phyloP scores from a whole-genome alignment of 2,113 vertebrate species.

The Dasyprocta punctata region DNA sequence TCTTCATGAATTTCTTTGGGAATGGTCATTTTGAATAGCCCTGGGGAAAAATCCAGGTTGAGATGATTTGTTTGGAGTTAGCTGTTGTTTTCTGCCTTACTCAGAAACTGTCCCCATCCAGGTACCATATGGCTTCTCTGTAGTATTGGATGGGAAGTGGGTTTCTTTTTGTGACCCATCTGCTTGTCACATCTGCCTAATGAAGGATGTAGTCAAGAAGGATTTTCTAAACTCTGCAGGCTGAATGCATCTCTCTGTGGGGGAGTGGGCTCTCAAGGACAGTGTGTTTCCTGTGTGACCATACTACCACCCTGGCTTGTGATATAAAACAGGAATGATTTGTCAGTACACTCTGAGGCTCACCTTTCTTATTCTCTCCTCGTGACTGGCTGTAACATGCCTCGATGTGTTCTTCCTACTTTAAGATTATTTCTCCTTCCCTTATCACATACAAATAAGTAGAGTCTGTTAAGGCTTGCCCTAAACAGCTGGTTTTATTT shows the following conservation, averaged over 20 bases:
- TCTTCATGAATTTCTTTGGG: neutral
- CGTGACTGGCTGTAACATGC: neutral
- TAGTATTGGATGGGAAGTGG: neutral
- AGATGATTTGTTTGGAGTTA: neutral
- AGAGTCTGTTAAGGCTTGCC: neutral
- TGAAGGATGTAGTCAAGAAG: neutral
- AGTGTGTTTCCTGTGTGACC: neutral
- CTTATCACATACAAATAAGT: neutral
- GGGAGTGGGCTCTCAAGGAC: neutral
- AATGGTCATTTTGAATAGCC: neutral
- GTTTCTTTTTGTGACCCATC: neutral
- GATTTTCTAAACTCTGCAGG: neutral
- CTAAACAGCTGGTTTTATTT: neutral
- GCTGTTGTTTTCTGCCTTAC: neutral
- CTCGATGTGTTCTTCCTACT: neutral
- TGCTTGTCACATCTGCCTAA: neutral
- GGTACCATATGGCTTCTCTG: rapidly evolving
- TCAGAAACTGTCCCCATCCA: neutral
- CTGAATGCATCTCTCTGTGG: neutral
- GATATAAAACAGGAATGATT: neutral
- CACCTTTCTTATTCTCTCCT: neutral
- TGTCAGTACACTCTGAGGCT: neutral
- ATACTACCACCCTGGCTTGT: no score
- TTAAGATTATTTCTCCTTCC: neutral
- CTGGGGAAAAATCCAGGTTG: neutral